Evolutionary conservation across 2,888 invertebrate genomes (phyloP), one percentile per base, ranked within the genome.

Genomic region (Ormyrus rosae): DNA sequence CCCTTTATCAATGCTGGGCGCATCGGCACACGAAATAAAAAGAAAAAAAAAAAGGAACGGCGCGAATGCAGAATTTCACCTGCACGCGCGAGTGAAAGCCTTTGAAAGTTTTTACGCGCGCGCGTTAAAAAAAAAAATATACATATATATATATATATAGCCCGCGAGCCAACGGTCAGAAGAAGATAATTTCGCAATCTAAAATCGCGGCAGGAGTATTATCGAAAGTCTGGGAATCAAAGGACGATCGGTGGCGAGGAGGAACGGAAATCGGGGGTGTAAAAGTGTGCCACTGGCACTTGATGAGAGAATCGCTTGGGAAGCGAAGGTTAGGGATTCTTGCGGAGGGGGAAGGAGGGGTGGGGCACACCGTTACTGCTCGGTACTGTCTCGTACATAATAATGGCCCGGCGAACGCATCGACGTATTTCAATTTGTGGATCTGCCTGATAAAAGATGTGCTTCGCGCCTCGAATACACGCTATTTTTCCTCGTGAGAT

Each of bases 251-350:
- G 19, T 2, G 19, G 1, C 19, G 19, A 19, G 19, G 19, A 19
- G 19, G 19, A 19, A 19, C 19, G 19, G 19, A 19, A 19, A 10
- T 7, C 10, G 53, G 48, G 53, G 51, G 61, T 70, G 81, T 69
- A 77, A 82, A 88, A 89, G 87, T 88, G 83, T 86, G 89, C 83
- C 87, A 88, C 83, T 85, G 85, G 87, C 87, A 88, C 83, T 85
- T 85, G 87, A 88, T 88, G 86, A 84, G 81, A 84, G 83, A 83
- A 85, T 85, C 79, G 85, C 83, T 84, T 83, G 82, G 83, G 85
- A 84, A 83, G 83, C 72, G 75, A 82, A 71, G 74, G 71, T 83
- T 82, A 50, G 34, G 84, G 78, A 79, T 82, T 81, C 34, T 34
- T 34, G 34, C 34, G 34, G 34, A 3, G 34, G 34, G 34, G 74